phyloP scores from a whole-genome alignment of 2,113 vertebrate species.

The Baryphthengus martii region DNA sequence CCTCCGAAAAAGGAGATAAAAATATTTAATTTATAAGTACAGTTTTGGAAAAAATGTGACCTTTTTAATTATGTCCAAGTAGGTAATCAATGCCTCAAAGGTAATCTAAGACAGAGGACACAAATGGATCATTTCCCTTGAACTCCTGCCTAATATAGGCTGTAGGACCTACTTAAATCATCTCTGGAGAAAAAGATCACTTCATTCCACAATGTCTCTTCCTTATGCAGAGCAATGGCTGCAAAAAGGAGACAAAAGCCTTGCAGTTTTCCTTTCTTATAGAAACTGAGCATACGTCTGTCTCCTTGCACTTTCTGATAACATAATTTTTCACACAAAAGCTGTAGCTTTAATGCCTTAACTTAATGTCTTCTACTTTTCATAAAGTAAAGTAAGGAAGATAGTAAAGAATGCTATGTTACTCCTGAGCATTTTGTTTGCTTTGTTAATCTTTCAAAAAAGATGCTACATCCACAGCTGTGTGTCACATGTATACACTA shows the following conservation, averaged over 20 bases:
- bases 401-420: not conserved
- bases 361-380: not conserved
- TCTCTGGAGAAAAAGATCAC: slow-evolving; percentile 20
- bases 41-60: not conserved
- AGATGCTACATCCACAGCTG: not conserved
- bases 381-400: not conserved
- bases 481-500: not conserved
- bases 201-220: not conserved
- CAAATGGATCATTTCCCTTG: not conserved
- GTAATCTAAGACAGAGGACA: slow-evolving; percentile 5
- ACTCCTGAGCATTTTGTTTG: not conserved
- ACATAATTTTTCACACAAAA: not conserved
- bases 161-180: slow-evolving; percentile 15
- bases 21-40: not conserved
- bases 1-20: not conserved
- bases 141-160: slow-evolving; percentile 11
- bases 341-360: not conserved
- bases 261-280: not conserved
- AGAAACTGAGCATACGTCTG: not conserved
- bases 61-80: not conserved
- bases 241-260: not conserved
- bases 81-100: not conserved
- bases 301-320: not conserved
- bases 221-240: not conserved
- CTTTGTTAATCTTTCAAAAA: not conserved